Evolutionary conservation across 2,113 vertebrate genomes (phyloP).

Genomic region (Cariama cristata): DNA sequence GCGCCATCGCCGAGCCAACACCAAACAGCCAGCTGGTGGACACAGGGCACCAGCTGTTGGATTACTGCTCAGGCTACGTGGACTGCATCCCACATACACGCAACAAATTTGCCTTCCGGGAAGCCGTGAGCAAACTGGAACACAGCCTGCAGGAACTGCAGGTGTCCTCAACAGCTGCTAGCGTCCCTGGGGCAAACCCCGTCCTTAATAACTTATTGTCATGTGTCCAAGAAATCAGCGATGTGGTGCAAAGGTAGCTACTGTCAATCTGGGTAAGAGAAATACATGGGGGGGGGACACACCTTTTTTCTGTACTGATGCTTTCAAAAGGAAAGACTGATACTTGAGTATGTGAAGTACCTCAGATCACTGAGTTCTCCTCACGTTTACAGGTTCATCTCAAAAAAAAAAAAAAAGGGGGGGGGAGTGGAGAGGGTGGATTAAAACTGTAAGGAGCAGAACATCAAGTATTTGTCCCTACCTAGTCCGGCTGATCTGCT

Average conservation of each 20-base stretch:
- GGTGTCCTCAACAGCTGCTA: conserved; percentile 87
- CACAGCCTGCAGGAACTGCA: conserved; percentile 96
- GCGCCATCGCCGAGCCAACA: conserved; percentile 86
- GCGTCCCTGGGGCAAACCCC: conserved; percentile 81
- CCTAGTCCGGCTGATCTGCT: background rate
- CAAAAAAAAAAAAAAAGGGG: conserved; percentile 22
- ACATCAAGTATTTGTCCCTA: conserved; percentile 1
- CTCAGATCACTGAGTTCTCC: conserved; percentile 83
- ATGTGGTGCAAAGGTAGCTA: conserved; percentile 98
- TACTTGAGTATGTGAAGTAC: conserved; percentile 85
- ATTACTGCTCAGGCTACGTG: conserved; percentile 98
- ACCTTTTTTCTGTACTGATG: conserved; percentile 72
- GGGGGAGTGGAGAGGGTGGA: conserved; percentile 48
- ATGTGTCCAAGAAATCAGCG: conserved; percentile 97
- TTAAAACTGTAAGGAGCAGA: conserved; percentile 32
- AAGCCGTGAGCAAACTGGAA: conserved; percentile 96
- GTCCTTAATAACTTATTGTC: conserved; percentile 94
- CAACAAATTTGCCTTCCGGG: conserved; percentile 98
- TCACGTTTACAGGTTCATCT: conserved; percentile 85
- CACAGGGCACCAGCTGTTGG: conserved; percentile 94
- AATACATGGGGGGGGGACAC: background rate
- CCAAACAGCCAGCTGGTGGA: conserved; percentile 95
- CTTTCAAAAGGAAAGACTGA: conserved; percentile 78
- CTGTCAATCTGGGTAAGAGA: conserved; percentile 54
- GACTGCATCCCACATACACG: conserved; percentile 97